Conservation (phyloP, 1,140 invertebrate species). For the Andricus grossulariae region DNA sequence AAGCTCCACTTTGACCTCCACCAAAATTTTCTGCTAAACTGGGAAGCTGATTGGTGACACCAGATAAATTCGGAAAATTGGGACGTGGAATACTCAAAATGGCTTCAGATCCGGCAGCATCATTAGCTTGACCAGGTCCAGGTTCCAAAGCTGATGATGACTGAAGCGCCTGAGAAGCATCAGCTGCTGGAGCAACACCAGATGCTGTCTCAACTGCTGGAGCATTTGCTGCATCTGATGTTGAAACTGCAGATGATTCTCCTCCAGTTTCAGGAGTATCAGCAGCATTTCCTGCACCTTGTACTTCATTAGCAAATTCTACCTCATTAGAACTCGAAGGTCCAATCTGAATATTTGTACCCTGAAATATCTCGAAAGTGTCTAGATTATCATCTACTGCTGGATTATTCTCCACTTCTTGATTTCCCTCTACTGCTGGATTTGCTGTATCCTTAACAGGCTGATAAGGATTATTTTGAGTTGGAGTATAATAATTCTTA, state of each 20-base stretch:
- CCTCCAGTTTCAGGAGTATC: slow-evolving; percentile 30
- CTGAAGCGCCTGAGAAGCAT: slow-evolving; percentile 30
- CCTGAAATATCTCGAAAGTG: slow-evolving; percentile 60
- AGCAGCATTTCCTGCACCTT: slow-evolving; percentile 9
- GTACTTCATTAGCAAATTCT: not conserved
- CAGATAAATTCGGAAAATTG: slow-evolving; percentile 34
- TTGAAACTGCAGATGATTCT: not conserved
- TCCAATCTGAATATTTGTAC: slow-evolving; percentile 63
- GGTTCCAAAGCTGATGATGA: slow-evolving; percentile 3
- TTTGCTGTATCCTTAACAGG: not conserved
- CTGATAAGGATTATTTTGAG: not conserved
- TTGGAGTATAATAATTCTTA: not conserved
- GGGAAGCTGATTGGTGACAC: not conserved
- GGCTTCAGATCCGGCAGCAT: slow-evolving; percentile 29
- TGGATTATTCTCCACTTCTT: not conserved
- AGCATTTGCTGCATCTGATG: slow-evolving; percentile 5
- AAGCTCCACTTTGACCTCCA: slow-evolving; percentile 19
- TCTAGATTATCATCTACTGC: not conserved
- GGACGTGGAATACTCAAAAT: slow-evolving; percentile 33
- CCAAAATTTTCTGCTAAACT: too few relatives aligned
- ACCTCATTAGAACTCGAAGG: not conserved
- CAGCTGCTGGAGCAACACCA: slow-evolving; percentile 7
- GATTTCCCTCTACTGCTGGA: not conserved
- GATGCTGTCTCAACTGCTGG: not conserved
- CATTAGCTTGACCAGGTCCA: slow-evolving; percentile 49